phyloP scores from a whole-genome alignment of 2,113 vertebrate genomes.

The Ptychochromis oligacanthus region DNA sequence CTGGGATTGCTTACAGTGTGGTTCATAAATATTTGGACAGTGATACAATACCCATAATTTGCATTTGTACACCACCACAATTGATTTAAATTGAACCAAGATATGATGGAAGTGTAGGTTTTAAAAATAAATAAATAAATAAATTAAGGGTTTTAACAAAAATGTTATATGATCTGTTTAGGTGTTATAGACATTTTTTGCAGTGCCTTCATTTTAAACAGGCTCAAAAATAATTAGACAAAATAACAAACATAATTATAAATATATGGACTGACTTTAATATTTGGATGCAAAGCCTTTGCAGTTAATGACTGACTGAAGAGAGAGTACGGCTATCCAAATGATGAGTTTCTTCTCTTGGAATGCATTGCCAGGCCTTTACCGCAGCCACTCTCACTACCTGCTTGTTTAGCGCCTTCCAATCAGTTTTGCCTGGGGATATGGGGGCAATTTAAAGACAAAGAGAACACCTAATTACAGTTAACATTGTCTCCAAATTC shows the following conservation, averaged over 20 bases:
- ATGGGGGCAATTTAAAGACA: background rate
- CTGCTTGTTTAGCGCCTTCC: background rate
- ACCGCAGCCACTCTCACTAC: background rate
- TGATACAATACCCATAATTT: background rate
- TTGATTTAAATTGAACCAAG: no score
- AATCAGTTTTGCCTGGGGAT: background rate
- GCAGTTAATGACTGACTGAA: background rate
- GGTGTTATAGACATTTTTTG: no score
- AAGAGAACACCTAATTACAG: background rate
- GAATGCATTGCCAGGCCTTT: background rate
- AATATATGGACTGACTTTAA: background rate
- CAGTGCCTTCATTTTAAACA: no score
- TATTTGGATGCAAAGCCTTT: background rate
- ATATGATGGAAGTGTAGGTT: no score
- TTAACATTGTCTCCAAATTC: background rate
- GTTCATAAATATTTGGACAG: background rate
- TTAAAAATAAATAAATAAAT: no score
- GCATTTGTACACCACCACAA: no score
- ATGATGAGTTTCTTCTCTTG: background rate
- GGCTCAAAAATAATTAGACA: no score
- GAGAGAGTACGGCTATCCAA: background rate
- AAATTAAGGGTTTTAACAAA: no score
- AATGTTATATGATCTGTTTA: no score
- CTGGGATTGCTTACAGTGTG: background rate
- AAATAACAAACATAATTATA: no score